phyloP scores from a whole-genome alignment of 2,113 vertebrate species.

The Pseudorhombus dupliciocellatus region DNA sequence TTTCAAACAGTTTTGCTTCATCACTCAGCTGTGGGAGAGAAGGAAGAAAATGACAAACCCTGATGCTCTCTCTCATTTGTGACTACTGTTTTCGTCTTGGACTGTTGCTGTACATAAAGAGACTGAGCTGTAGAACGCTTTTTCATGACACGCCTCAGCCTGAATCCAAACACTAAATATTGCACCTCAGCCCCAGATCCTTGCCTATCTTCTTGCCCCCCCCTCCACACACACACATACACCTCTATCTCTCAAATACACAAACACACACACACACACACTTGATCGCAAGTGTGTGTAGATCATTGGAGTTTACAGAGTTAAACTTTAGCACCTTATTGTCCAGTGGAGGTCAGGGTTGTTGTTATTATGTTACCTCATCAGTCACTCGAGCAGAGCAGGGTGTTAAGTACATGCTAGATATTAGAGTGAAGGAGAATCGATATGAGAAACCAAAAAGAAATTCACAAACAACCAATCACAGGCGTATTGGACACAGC shows the following conservation, averaged over 20 bases:
- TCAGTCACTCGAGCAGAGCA: conserved; percentile 59
- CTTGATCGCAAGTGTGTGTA: conserved; percentile 27
- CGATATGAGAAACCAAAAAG: conserved; percentile 50
- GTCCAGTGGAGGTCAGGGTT: conserved; percentile 58
- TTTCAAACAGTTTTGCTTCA: conserved; percentile 52
- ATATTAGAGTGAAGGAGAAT: conserved; percentile 45
- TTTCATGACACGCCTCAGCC: conserved; percentile 59
- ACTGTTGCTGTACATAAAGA: conserved; percentile 68
- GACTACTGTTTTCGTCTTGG: conserved; percentile 17
- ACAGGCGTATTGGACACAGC: conserved; percentile 11
- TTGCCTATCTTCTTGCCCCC: conserved; percentile 40
- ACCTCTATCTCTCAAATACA: conserved; percentile 12
- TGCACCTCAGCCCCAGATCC: conserved; percentile 60
- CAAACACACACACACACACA: conserved; percentile 29
- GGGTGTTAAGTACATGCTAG: conserved; percentile 45
- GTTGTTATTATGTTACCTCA: conserved; percentile 70
- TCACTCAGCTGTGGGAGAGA: conserved; percentile 47
- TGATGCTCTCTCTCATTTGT: conserved; percentile 14
- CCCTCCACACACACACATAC: conserved; percentile 18
- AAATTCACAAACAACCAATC: background rate
- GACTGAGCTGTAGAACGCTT: conserved; percentile 64
- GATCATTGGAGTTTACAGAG: conserved; percentile 65
- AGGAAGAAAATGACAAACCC: conserved; percentile 23
- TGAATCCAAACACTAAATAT: conserved; percentile 65
- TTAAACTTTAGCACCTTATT: conserved; percentile 78